Conservation (phyloP, 1,140 invertebrate genomes). For the Leptinotarsa lineolata region DNA sequence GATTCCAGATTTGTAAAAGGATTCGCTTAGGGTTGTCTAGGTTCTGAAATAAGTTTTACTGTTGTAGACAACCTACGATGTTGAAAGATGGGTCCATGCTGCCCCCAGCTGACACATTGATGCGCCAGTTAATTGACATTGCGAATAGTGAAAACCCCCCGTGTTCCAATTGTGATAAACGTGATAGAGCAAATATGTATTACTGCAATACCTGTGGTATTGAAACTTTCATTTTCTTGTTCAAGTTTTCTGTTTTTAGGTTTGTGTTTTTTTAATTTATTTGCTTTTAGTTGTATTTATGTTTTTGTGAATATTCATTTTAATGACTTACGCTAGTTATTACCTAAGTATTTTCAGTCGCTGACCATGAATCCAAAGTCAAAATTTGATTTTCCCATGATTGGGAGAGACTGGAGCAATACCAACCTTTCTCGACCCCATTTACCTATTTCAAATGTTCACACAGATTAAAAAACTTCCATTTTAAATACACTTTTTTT, state of each 20-base stretch:
- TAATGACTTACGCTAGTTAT: not conserved
- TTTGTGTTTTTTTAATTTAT: conserved; percentile 31
- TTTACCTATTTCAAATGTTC: too few relatives aligned
- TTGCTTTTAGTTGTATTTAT: conserved; percentile 14
- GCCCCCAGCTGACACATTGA: conserved; percentile 66
- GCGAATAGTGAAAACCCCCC: conserved; percentile 70
- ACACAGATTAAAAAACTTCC: too few relatives aligned
- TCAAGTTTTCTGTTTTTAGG: conserved; percentile 28
- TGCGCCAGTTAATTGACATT: conserved; percentile 68
- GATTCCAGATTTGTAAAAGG: too few relatives aligned
- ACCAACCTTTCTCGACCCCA: too few relatives aligned
- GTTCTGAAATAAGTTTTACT: not conserved
- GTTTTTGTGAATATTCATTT: conserved; percentile 5
- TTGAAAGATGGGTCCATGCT: conserved; percentile 65
- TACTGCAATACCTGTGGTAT: conserved; percentile 73
- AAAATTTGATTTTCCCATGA: too few relatives aligned
- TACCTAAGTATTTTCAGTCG: too few relatives aligned
- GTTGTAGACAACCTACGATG: conserved; percentile 61
- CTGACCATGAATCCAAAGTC: too few relatives aligned
- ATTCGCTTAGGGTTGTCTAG: too few relatives aligned
- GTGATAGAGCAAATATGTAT: conserved; percentile 68
- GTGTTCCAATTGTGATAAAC: conserved; percentile 72
- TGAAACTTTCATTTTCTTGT: conserved; percentile 26
- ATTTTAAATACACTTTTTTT: too few relatives aligned
- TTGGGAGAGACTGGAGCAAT: too few relatives aligned